Evolutionary conservation across 1,140 invertebrate species (phyloP).

Genomic region (Sesamia nonagrioides): DNA sequence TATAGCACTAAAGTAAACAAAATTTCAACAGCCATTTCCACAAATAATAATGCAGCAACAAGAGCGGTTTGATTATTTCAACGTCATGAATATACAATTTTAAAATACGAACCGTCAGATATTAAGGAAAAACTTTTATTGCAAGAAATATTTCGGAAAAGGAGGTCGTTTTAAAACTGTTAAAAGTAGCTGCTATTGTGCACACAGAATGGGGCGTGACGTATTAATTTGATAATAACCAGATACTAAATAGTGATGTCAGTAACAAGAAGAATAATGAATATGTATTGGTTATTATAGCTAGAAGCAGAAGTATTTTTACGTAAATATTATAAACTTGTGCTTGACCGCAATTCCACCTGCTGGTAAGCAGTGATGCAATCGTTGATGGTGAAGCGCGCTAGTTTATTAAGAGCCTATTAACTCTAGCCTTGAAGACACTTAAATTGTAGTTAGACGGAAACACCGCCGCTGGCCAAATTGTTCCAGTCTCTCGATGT

Average conservation of each 20-base stretch:
- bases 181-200: slow-evolving; percentile 13
- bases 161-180: slow-evolving; percentile 32
- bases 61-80: slow-evolving; percentile 40
- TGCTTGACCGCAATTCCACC: no score
- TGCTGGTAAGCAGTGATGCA: no score
- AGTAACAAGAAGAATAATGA: slow-evolving; percentile 22
- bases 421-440: no score
- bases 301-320: no score
- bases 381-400: no score
- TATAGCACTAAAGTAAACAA: background rate
- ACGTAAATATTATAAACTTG: no score
- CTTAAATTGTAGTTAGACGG: no score
- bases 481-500: no score
- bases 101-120: slow-evolving; percentile 38
- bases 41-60: slow-evolving; percentile 31
- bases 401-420: no score
- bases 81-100: slow-evolving; percentile 41
- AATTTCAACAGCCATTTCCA: slow-evolving; percentile 1
- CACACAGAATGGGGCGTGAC: background rate
- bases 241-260: background rate
- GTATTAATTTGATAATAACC: slow-evolving; percentile 16
- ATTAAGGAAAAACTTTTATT: slow-evolving; percentile 38
- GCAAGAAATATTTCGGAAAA: slow-evolving; percentile 31
- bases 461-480: no score
- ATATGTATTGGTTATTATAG: background rate